These are phyloP conservation scores for Thaumetopoea pityocampa DNA, from an alignment of 1,140 invertebrate genomes.

Conservation along the genomic window DNA sequence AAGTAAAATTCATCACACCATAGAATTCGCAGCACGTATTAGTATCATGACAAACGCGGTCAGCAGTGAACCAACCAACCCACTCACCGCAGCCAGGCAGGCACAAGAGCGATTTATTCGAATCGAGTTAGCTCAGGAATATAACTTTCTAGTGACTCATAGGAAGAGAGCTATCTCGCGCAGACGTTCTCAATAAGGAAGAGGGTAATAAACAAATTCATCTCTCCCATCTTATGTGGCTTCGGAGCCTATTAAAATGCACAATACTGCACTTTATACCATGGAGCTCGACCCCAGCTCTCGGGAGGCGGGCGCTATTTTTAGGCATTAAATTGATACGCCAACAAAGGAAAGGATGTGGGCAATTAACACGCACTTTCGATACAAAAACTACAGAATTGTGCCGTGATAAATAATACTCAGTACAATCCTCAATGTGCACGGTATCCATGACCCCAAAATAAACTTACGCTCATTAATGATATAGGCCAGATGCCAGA, in stretches of 20 bases:
- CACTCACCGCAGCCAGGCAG: constrained; percentile 40
- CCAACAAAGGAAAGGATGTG: constrained; percentile 68
- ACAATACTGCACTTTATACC: constrained; percentile 72
- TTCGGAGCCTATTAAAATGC: constrained; percentile 68
- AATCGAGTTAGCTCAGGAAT: constrained; percentile 61
- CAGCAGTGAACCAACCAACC: constrained; percentile 42
- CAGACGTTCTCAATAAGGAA: constrained; percentile 75
- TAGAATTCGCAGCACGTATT: too few species aligned
- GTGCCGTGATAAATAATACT: constrained; percentile 13
- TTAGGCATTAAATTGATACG: constrained; percentile 67
- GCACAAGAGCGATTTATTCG: constrained; percentile 47
- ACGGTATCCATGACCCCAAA: constrained; percentile 19
- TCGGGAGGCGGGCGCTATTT: constrained; percentile 63
- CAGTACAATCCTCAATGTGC: constrained; percentile 15
- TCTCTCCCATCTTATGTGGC: constrained; percentile 71
- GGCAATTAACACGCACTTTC: constrained; percentile 67
- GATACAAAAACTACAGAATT: constrained; percentile 28
- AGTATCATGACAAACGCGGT: too few species aligned
- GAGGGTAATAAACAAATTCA: constrained; percentile 75
- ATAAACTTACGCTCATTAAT: constrained; percentile 20
- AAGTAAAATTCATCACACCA: too few species aligned
- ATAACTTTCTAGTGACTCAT: constrained; percentile 74
- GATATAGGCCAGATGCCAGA: constrained; percentile 28
- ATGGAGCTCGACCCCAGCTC: constrained; percentile 35
- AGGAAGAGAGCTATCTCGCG: constrained; percentile 71